Base-by-base conservation (phyloP, 1,140 invertebrate species). In the Drosophila malerkotliana region DNA sequence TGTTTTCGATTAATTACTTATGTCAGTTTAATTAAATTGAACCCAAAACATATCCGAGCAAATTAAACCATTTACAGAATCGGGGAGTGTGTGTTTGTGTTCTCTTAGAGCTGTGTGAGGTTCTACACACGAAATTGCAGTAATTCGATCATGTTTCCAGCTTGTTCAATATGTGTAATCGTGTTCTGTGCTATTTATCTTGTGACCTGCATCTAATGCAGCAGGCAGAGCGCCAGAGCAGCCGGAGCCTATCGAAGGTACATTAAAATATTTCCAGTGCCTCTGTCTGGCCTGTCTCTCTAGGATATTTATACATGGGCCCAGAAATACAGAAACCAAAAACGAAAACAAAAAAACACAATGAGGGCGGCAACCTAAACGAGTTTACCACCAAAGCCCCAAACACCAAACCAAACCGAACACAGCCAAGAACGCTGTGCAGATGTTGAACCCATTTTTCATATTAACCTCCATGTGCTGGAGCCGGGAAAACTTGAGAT, bases 401-500 rank as follows among this genome's bases (percentile, higher is more conserved):
- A 15, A 58, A 26, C 26, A 41, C 44, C 39, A 57, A n/a, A 15
- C 55, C 55, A 4, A 47, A 34, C 58, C 62, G 44, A 69, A 49
- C 21, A 21, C 21, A 21, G 21, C 44, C 49, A 52, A 77, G 61
- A 77, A 77, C 57, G 60, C 59, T 53, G 72, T 69, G 56, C 77
- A 85, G 79, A 83, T 84, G 73, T 77, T 84, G 77, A 77, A 85
- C 80, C 79, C 77, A 84, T 85, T 84, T 62, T 67, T 79, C 64
- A 76, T 79, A 72, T 75, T 83, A 61, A 79, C 60, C 76, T 72
- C 54, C 61, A 59, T 58, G 45, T 63, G 55, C 55, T 73, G 59
- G 48, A 69, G 15, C 49, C 8, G 49, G 61, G 56, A 77, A 77
- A 15, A 48, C 59, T 45, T 14, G 48, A 63, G 44, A 69, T 63